Percentiles rank a stretch among this genome's conserved stretches.
Evolutionary conservation across 2,113 vertebrate species (phyloP).

Genomic region (Nannospalax galili): DNA sequence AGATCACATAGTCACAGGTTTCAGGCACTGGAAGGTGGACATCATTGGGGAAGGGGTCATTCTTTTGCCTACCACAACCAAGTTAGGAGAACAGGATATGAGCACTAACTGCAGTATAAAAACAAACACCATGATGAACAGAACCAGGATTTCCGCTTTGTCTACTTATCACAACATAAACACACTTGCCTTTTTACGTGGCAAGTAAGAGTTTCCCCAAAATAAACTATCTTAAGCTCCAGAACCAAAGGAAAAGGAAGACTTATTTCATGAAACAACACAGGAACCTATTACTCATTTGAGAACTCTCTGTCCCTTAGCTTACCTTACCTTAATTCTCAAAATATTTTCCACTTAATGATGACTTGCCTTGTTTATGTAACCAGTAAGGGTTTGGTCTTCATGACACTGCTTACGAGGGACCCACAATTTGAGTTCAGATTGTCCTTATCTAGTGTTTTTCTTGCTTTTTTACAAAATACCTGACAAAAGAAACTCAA

Average conservation of each 20-base stretch:
- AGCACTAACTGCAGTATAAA: not conserved
- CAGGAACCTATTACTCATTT: not conserved
- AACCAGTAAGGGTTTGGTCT: not conserved
- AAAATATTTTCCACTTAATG: not conserved
- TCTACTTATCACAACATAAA: not conserved
- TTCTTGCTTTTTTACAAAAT: not conserved
- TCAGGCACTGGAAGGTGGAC: not conserved
- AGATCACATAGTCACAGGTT: not conserved
- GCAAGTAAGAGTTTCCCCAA: not conserved
- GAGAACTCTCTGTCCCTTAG: too few species aligned
- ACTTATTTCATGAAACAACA: not conserved
- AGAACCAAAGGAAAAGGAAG: not conserved
- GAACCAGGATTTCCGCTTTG: slow-evolving; percentile 6
- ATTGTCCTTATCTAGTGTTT: not conserved
- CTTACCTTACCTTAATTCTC: not conserved
- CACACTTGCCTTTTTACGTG: not conserved
- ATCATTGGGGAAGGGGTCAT: too few species aligned
- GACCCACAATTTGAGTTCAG: not conserved
- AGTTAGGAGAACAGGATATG: not conserved
- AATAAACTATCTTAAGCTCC: not conserved
- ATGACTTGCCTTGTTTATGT: not conserved
- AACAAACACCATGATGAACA: not conserved
- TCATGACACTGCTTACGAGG: not conserved
- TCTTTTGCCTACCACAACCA: not conserved
- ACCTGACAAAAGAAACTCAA: not conserved